Conservation (phyloP, 2,113 vertebrate species). For the Gasterosteus aculeatus region DNA sequence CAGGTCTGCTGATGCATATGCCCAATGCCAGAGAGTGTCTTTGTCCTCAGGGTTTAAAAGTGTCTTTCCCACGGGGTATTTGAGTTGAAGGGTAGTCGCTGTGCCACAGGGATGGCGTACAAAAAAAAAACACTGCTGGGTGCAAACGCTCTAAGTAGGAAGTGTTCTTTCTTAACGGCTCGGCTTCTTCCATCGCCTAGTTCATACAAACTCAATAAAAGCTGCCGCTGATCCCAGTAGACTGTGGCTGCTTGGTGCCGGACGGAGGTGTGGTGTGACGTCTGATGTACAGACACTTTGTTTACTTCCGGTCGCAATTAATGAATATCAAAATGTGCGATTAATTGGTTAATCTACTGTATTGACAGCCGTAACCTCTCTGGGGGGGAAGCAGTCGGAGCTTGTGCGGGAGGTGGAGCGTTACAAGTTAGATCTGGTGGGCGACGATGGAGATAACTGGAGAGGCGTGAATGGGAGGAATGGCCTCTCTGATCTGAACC, state of each 20-base stretch:
- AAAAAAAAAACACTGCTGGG: conserved; percentile 30
- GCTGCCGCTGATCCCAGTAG: background rate
- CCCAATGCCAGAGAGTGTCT: conserved; percentile 15
- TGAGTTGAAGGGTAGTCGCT: conserved; percentile 38
- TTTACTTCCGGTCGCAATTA: no score
- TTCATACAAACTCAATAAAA: background rate
- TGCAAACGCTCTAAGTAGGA: conserved; percentile 24
- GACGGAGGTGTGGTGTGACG: background rate
- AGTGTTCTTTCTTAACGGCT: conserved; percentile 28
- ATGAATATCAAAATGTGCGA: no score
- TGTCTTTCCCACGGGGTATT: conserved; percentile 6
- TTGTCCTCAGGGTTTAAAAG: conserved; percentile 23
- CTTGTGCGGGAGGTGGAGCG: no score
- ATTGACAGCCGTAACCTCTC: no score
- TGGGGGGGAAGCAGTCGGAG: no score
- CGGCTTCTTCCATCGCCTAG: conserved; percentile 15
- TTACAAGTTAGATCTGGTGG: no score
- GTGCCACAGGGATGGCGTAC: conserved; percentile 20
- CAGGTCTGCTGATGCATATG: conserved; percentile 62
- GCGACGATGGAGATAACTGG: no score
- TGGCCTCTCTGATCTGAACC: no score
- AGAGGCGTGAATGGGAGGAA: no score
- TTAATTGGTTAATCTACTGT: no score
- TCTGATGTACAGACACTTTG: background rate
- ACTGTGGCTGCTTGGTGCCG: background rate